A percentile compares a stretch with the other conserved stretches of the same genome.
phyloP scores from a whole-genome alignment of 2,113 vertebrate genomes.

The Stictonetta naevosa region DNA sequence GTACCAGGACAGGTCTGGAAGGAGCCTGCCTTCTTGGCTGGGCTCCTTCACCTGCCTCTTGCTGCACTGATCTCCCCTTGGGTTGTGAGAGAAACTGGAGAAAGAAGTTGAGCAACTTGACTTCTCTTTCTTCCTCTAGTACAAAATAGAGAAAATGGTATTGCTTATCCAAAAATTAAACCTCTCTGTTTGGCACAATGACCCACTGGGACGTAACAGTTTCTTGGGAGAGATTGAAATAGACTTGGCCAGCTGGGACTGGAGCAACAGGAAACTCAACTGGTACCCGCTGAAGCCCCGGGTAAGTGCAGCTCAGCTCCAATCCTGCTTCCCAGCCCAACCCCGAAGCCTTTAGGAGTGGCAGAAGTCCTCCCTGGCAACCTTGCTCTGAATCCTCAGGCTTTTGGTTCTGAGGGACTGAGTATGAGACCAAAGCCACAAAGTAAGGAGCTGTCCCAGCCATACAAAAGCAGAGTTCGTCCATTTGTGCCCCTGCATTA shows the following conservation, averaged over 20 bases:
- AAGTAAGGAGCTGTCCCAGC: background rate
- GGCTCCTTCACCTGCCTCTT: background rate
- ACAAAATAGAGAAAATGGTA: conserved; percentile 80
- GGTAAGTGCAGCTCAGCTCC: conserved; percentile 48
- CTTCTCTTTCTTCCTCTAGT: conserved; percentile 60
- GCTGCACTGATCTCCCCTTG: background rate
- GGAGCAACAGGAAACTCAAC: conserved; percentile 75
- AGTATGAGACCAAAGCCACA: background rate
- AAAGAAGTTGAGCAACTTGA: background rate
- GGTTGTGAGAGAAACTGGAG: background rate
- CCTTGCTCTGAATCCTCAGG: background rate
- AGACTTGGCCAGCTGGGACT: conserved; percentile 78
- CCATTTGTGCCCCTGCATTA: background rate
- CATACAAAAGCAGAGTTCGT: background rate
- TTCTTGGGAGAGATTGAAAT: conserved; percentile 79
- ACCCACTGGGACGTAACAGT: conserved; percentile 77
- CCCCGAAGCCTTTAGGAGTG: background rate
- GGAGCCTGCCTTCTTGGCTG: background rate
- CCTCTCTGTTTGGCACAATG: conserved; percentile 80
- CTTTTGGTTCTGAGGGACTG: background rate
- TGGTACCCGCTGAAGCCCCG: conserved; percentile 75
- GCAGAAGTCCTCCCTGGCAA: background rate
- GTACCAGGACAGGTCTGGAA: background rate
- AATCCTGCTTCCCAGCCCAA: background rate
- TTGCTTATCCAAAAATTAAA: conserved; percentile 79